Evolutionary conservation across 2,113 vertebrate species (phyloP).

Genomic region (Sylvia atricapilla): DNA sequence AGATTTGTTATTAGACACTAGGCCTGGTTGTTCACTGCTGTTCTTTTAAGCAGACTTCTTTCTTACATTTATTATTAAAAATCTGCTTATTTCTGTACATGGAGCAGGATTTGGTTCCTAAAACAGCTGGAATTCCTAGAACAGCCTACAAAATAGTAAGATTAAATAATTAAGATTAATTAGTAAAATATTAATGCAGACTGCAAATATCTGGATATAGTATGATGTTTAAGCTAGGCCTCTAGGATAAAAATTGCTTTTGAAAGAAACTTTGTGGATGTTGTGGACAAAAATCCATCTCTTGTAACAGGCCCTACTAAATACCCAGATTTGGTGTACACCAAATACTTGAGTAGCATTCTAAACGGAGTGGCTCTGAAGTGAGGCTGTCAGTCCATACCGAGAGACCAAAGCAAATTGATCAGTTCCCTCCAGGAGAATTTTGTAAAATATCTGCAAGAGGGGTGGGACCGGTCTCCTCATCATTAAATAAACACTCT

Average conservation of each 20-base stretch:
- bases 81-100: not conserved
- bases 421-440: not conserved
- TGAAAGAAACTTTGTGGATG: not conserved
- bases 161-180: not conserved
- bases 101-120: not conserved
- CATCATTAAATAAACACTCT: not conserved
- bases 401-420: not conserved
- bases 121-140: not conserved
- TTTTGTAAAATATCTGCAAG: not conserved
- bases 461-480: not conserved
- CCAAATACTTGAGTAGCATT: not conserved
- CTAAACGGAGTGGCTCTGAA: not conserved
- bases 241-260: not conserved
- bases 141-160: not conserved
- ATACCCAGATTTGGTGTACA: rapidly evolving
- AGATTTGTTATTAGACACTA: not conserved
- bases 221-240: not conserved
- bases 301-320: not conserved
- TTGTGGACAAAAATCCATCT: not conserved
- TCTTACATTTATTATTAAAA: not conserved
- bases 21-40: not conserved
- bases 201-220: not conserved
- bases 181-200: not conserved
- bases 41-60: not conserved
- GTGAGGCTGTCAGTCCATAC: not conserved